phyloP scores from a whole-genome alignment of 1,140 invertebrate genomes.

The Temnothorax longispinosus region DNA sequence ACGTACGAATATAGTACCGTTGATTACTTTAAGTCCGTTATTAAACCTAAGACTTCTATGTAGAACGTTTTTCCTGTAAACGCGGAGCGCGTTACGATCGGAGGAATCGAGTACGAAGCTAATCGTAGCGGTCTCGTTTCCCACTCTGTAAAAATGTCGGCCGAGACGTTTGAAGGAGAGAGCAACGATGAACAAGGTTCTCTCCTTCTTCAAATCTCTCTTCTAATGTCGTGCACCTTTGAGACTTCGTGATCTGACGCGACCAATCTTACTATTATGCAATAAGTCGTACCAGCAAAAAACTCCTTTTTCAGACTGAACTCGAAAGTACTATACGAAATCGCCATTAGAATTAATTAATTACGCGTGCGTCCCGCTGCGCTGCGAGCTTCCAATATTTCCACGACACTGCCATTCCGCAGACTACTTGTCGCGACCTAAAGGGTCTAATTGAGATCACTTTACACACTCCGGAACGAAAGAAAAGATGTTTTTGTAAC shows the following conservation, averaged over 20 bases:
- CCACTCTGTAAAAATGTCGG: slow-evolving; percentile 62
- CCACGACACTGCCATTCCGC: slow-evolving; percentile 68
- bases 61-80: slow-evolving; percentile 62
- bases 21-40: slow-evolving; percentile 81
- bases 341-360: slow-evolving; percentile 39
- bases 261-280: slow-evolving; percentile 21
- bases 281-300: slow-evolving; percentile 34
- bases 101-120: slow-evolving; percentile 8
- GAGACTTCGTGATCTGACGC: neutral
- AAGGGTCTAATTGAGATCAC: neutral
- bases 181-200: neutral
- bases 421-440: slow-evolving; percentile 20
- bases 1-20: slow-evolving; percentile 77
- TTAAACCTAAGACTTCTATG: slow-evolving; percentile 76
- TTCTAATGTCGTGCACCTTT: slow-evolving; percentile 72
- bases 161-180: slow-evolving; percentile 52
- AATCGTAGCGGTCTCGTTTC: slow-evolving; percentile 31
- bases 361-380: slow-evolving; percentile 27
- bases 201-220: slow-evolving; percentile 41
- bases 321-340: slow-evolving; percentile 67
- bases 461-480: neutral
- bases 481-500: slow-evolving; percentile 31
- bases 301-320: slow-evolving; percentile 64
- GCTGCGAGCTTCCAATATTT: slow-evolving; percentile 53
- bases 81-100: slow-evolving; percentile 27